A percentile compares a stretch with the other conserved stretches of the same genome.
These are phyloP conservation scores for Eurytoma adleriae DNA, from an alignment of 2,888 invertebrate genomes.

Conservation along the genomic window DNA sequence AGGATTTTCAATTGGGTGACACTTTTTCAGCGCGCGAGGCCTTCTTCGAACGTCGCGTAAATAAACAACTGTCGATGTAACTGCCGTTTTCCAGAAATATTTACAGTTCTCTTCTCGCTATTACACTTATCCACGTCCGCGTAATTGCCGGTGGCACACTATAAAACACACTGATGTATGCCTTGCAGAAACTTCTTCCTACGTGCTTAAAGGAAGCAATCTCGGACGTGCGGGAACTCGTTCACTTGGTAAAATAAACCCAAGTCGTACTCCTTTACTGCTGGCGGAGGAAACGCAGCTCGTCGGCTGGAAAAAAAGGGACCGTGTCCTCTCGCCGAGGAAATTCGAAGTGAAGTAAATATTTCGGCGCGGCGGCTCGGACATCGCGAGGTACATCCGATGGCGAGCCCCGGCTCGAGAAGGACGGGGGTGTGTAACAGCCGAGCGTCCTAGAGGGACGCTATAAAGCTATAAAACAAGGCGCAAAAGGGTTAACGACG, in stretches of 20 bases:
- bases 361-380: neutral
- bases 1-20: constrained; percentile 37
- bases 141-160: too few species aligned
- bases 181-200: too few species aligned
- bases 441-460: constrained; percentile 45
- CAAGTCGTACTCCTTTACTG: neutral
- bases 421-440: constrained; percentile 6
- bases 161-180: too few species aligned
- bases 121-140: too few species aligned
- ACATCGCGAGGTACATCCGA: neutral
- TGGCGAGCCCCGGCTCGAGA: neutral
- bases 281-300: neutral
- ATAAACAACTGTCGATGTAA: neutral
- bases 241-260: too few species aligned
- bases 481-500: constrained; percentile 65
- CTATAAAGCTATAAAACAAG: constrained; percentile 69
- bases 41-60: neutral
- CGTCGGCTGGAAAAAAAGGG: neutral
- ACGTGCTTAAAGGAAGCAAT: too few species aligned
- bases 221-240: too few species aligned
- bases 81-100: neutral
- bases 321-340: too few species aligned
- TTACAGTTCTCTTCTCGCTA: too few species aligned
- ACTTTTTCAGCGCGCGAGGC: neutral
- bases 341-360: too few species aligned